phyloP scores from a whole-genome alignment of 2,888 invertebrate species.

The Stenchaetothrips biformis region DNA sequence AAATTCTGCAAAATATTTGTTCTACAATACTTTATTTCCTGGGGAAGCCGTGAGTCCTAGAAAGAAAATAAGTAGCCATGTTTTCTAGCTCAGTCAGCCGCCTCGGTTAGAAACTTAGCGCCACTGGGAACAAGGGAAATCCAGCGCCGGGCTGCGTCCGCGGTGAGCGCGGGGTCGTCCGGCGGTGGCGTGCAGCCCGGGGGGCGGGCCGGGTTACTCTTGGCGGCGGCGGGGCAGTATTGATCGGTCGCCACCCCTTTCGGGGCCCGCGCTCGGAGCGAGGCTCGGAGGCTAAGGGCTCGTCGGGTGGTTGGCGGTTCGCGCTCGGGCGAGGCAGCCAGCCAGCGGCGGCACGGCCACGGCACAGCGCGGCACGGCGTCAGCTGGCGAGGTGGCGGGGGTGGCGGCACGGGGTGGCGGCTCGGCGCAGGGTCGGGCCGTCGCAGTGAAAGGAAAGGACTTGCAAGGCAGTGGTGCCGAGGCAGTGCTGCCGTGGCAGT shows the following conservation, averaged over 20 bases:
- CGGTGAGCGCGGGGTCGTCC: neutral
- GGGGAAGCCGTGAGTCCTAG: neutral
- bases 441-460: conserved; percentile 11
- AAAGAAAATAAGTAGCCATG: no score
- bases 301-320: no score
- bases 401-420: neutral
- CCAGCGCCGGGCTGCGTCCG: no score
- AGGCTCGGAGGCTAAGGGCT: neutral
- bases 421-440: neutral
- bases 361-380: neutral
- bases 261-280: neutral
- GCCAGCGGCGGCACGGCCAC: no score
- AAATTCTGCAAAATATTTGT: neutral
- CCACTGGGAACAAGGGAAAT: no score
- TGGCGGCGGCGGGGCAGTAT: neutral
- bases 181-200: neutral
- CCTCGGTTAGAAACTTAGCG: no score
- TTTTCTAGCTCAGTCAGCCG: no score
- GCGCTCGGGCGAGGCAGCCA: no score
- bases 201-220: neutral
- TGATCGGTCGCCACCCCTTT: neutral
- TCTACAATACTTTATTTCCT: neutral
- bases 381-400: neutral
- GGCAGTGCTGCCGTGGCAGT: neutral
- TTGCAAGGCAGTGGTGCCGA: neutral